phyloP scores from a whole-genome alignment of 2,797 vertebrate species.

The Thalassophryne amazonica region DNA sequence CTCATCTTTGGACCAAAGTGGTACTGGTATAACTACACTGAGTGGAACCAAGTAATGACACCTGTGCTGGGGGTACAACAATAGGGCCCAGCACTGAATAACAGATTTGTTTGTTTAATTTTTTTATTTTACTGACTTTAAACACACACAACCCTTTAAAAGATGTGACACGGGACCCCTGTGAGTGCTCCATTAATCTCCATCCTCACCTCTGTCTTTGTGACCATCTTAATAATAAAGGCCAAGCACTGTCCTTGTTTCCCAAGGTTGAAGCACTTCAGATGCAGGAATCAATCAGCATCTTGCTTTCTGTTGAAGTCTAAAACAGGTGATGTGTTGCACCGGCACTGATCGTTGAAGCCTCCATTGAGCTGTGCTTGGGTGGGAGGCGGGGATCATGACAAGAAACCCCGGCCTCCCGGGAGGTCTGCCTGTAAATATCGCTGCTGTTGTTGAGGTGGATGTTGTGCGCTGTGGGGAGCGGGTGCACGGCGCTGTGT shows the following conservation, averaged over 20 bases:
- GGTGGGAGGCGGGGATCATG: slow-evolving; percentile 34
- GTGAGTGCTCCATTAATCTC: slow-evolving; percentile 52
- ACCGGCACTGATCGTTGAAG: slow-evolving; percentile 30
- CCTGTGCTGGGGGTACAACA: too few relatives aligned
- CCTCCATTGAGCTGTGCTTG: slow-evolving; percentile 45
- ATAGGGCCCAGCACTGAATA: too few relatives aligned
- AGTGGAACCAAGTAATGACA: too few relatives aligned
- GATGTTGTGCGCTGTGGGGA: slow-evolving; percentile 45
- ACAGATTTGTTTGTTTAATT: too few relatives aligned
- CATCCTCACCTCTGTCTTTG: slow-evolving; percentile 44
- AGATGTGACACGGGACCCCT: slow-evolving; percentile 41
- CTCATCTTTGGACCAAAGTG: too few relatives aligned
- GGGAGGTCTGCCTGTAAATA: slow-evolving; percentile 53
- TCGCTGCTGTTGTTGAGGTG: slow-evolving; percentile 46
- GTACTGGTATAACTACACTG: too few relatives aligned
- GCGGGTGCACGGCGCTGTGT: slow-evolving; percentile 19
- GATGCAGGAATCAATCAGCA: slow-evolving; percentile 44
- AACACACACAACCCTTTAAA: slow-evolving; percentile 41
- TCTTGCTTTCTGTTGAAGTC: slow-evolving; percentile 51
- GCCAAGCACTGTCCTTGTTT: slow-evolving; percentile 49
- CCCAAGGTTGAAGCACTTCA: slow-evolving; percentile 33
- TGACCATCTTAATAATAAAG: slow-evolving; percentile 60
- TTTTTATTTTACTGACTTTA: too few relatives aligned
- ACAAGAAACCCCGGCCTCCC: slow-evolving; percentile 45
- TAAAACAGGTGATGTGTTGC: slow-evolving; percentile 34